Conservation (phyloP, 1,140 invertebrate genomes). For the Drosophila repletoides region DNA sequence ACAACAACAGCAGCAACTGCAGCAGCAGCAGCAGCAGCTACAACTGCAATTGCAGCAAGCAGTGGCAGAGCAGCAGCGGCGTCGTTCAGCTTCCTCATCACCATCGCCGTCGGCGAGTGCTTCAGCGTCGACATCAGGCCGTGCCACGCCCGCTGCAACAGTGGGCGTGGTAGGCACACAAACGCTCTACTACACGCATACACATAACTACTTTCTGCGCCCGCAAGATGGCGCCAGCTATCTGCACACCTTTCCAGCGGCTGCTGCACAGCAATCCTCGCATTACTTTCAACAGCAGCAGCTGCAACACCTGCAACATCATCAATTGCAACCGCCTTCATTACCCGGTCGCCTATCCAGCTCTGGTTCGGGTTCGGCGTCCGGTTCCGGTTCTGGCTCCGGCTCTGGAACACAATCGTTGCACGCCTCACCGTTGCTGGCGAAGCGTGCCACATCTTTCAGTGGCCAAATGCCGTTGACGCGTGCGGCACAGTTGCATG, state of each 20-base stretch:
- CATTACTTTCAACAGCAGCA: constrained; percentile 54
- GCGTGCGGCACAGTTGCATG: constrained; percentile 35
- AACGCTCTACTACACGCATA: constrained; percentile 54
- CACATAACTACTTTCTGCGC: constrained; percentile 66
- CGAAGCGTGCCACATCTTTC: constrained; percentile 79
- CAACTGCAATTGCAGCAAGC: too few species aligned
- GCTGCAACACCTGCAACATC: constrained; percentile 38
- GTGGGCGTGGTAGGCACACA: constrained; percentile 58
- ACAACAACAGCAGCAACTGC: background rate
- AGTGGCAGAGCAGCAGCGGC: constrained; percentile 27
- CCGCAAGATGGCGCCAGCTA: constrained; percentile 61
- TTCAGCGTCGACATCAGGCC: constrained; percentile 63
- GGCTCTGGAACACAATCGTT: constrained; percentile 61
- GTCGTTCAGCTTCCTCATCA: constrained; percentile 71
- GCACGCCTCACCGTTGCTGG: constrained; percentile 66
- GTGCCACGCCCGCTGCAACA: constrained; percentile 53
- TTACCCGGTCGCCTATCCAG: constrained; percentile 23
- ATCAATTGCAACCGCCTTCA: constrained; percentile 53
- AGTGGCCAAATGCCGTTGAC: constrained; percentile 71
- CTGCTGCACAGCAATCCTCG: constrained; percentile 28
- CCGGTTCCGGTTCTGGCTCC: constrained; percentile 16
- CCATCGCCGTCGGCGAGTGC: constrained; percentile 68
- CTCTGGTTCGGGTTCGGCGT: constrained; percentile 29
- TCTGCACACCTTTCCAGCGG: constrained; percentile 70
- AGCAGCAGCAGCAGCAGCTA: background rate